phyloP scores from a whole-genome alignment of 1,140 invertebrate species.

The Leucophenga varia region DNA sequence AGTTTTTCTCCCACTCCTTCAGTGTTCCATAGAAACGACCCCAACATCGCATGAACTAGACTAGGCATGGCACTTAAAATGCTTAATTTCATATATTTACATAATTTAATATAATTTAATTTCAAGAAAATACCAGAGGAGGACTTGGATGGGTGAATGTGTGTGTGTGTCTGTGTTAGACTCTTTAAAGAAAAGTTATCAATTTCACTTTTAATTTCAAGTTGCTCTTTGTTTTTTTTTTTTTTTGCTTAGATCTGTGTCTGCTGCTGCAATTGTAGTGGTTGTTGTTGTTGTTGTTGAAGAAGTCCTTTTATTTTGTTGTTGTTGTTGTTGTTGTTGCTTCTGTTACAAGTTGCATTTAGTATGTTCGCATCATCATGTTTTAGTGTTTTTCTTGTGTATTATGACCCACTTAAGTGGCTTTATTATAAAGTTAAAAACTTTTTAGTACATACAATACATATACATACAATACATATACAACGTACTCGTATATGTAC shows the following conservation, averaged over 20 bases:
- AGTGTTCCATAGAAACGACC: too few relatives aligned
- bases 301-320: constrained; percentile 1
- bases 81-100: too few relatives aligned
- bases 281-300: constrained; percentile 11
- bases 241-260: too few relatives aligned
- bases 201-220: constrained; percentile 52
- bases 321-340: constrained; percentile 1
- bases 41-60: too few relatives aligned
- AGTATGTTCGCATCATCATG: neutral
- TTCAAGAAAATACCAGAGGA: too few relatives aligned
- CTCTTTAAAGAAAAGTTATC: constrained; percentile 45
- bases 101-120: too few relatives aligned
- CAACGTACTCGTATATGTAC: constrained; percentile 9
- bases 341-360: too few relatives aligned
- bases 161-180: constrained; percentile 2
- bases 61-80: too few relatives aligned
- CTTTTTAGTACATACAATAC: constrained; percentile 23
- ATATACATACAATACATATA: constrained; percentile 1
- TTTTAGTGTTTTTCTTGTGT: constrained; percentile 5
- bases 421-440: constrained; percentile 54
- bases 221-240: constrained; percentile 18
- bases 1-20: too few relatives aligned
- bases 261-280: constrained; percentile 4
- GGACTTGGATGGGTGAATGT: neutral
- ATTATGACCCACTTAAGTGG: constrained; percentile 55